These are phyloP conservation scores for Rhopilema esculentum DNA, from an alignment of 30 jellyfish, hydroid and myxozoan species.

Conservation along the genomic window DNA sequence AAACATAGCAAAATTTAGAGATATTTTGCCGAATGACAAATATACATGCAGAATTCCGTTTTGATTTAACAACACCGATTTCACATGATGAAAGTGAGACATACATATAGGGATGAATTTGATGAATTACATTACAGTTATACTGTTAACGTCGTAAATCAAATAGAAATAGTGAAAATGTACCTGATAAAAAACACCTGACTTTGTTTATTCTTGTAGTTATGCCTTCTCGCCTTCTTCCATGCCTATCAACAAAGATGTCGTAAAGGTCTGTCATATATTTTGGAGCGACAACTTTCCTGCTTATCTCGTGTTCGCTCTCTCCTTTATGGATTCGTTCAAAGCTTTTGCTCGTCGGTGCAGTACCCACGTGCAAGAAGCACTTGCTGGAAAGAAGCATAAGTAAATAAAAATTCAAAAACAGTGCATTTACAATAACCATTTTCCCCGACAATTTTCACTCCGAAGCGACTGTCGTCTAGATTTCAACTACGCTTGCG, in stretches of 20 bases:
- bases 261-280: slow-evolving; percentile 60
- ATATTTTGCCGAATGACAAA: too few relatives aligned
- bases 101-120: neutral
- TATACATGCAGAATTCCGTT: too few relatives aligned
- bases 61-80: neutral
- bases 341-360: neutral
- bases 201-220: slow-evolving; percentile 43
- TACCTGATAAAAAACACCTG: slow-evolving; percentile 71
- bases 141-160: neutral
- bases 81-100: neutral
- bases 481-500: neutral
- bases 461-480: neutral
- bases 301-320: neutral
- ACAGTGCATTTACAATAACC: neutral
- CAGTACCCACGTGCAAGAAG: neutral
- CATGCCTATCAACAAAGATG: slow-evolving; percentile 47
- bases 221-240: slow-evolving; percentile 42
- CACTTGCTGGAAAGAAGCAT: neutral
- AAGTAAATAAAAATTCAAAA: neutral
- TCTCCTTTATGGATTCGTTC: neutral
- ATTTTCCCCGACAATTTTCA: neutral
- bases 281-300: slow-evolving; percentile 53
- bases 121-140: neutral
- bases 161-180: neutral
- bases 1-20: too few relatives aligned